Evolutionary conservation across 2,888 invertebrate genomes (phyloP), one percentile per base, ranked within the genome.

Genomic region (Ophioninae sp.): DNA sequence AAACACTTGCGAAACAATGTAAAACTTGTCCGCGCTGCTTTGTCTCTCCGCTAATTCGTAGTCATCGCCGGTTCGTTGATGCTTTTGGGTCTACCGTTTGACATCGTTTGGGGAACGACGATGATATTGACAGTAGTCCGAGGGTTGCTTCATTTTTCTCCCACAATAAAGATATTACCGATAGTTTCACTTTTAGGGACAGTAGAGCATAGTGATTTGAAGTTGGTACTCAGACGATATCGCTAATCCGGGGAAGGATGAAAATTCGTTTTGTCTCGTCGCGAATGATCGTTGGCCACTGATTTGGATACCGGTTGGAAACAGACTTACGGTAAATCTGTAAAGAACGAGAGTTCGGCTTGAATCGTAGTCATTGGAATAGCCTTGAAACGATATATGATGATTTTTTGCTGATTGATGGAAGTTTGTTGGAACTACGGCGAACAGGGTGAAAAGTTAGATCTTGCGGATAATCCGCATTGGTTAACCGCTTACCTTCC

Each of bases 401-500:
- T 30, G 30, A 30, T 30, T 7, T 50, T 23, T 50, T 23, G 6
- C n/a, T 13, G 20, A 41, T 50, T 50, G 10, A n/a, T 68, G 0
- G 23, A 50, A 37, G 30, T 21, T 50, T 13, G 2, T 13, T 7
- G 13, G 21, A 68, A 50, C 23, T 44, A 6, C 37, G 30, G 6
- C 37, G 69, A 69, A 56, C 30, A 64, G 6, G 10, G 30, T 59
- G 10, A 59, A 3, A 59, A 59, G 21, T 21, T 21, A 8, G 8
- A 59, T 21, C 20, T 20, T 8, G 21, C 5, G 21, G 59, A 8
- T 6, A 6, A 50, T 50, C 50, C 13, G 13, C 2, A 50, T 13
- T 50, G 17, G 6, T 50, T 10, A 57, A 13, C 21, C 8, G 37
- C 85, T 86, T 95, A 90, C 95, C 95, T 57, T 96, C 96, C 91